phyloP scores from a whole-genome alignment of 92 coral and sea anemone genomes.

The Porites evermanni region DNA sequence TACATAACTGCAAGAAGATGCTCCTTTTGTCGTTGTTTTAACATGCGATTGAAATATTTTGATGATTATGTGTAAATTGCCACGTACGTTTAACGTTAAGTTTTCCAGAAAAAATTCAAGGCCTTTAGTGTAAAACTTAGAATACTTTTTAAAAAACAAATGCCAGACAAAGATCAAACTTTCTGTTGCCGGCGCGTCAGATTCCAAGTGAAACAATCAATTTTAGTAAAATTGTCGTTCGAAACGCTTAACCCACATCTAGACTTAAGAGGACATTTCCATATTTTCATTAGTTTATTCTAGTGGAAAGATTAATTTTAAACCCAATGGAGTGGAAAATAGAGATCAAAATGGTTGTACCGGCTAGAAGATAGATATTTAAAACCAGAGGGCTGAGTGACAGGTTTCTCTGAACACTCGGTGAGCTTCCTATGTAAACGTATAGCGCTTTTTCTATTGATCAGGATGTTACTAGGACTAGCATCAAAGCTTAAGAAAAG shows the following conservation, averaged over 20 bases:
- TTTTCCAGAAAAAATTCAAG: background rate
- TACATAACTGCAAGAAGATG: conserved; percentile 19
- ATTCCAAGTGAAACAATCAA: too few species aligned
- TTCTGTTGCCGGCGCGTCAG: too few species aligned
- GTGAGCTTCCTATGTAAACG: too few species aligned
- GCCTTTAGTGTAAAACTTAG: background rate
- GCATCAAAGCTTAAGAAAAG: background rate
- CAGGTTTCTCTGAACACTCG: background rate
- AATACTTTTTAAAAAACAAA: background rate
- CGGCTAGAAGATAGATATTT: background rate
- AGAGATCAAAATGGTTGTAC: too few species aligned
- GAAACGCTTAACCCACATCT: too few species aligned
- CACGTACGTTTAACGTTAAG: background rate
- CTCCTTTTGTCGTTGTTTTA: conserved; percentile 27
- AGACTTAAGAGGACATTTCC: background rate
- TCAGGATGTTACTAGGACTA: background rate
- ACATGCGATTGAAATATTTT: conserved; percentile 30
- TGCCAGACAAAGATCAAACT: background rate
- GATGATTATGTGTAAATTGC: background rate
- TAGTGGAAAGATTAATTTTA: too few species aligned
- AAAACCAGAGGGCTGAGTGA: background rate
- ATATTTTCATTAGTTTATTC: background rate
- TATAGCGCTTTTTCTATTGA: background rate
- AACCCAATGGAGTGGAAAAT: too few species aligned
- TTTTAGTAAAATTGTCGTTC: too few species aligned